A percentile compares a stretch with the other conserved stretches of the same genome.
Conservation (phyloP, 2,797 vertebrate genomes). For the Neoniphon sammara region DNA sequence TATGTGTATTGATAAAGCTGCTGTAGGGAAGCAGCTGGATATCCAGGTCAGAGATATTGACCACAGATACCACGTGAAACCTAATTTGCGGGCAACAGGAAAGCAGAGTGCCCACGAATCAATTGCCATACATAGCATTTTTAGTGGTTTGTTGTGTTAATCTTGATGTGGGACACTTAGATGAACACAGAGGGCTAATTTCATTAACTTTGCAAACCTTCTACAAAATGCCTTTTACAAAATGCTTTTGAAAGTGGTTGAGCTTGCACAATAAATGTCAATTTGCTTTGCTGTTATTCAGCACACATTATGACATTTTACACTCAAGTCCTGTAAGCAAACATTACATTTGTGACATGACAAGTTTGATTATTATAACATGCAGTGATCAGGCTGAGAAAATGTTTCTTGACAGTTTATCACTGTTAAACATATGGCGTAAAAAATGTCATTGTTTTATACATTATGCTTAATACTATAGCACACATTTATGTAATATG, state of each 20-base stretch:
- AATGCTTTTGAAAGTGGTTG: neutral
- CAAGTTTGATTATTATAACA: neutral
- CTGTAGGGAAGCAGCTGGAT: constrained; percentile 65
- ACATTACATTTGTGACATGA: too few relatives aligned
- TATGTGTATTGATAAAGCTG: constrained; percentile 75
- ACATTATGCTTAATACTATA: too few relatives aligned
- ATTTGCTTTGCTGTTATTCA: neutral
- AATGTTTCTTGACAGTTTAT: too few relatives aligned
- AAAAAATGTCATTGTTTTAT: too few relatives aligned
- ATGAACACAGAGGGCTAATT: constrained; percentile 18
- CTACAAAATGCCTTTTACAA: neutral
- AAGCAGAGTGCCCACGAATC: constrained; percentile 80
- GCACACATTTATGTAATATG: too few relatives aligned
- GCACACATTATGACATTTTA: too few relatives aligned
- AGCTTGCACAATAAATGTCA: neutral
- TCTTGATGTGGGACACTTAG: constrained; percentile 27
- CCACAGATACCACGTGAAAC: constrained; percentile 75
- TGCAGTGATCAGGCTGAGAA: too few relatives aligned
- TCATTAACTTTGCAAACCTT: constrained; percentile 27
- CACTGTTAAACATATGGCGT: too few relatives aligned
- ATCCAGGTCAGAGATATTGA: constrained; percentile 87
- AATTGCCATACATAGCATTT: constrained; percentile 77
- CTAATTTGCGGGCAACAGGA: constrained; percentile 78
- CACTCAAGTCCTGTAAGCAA: neutral
- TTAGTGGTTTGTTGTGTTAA: constrained; percentile 59